Conservation (phyloP, 2,797 vertebrate genomes). For the Sebastes matsubarae region DNA sequence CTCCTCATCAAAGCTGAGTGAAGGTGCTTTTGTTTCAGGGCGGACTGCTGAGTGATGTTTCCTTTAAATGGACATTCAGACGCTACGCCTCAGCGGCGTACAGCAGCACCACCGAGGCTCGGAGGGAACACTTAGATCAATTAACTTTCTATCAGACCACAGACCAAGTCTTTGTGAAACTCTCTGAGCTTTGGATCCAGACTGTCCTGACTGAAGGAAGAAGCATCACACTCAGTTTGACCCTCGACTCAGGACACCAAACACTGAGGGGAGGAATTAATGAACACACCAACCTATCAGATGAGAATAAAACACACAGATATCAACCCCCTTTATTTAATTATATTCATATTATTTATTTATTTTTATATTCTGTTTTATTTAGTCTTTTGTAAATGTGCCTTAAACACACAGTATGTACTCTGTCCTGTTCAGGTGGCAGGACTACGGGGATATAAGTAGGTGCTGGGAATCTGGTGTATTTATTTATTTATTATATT, state of each 20-base stretch:
- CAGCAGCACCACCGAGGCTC: not conserved
- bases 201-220: not conserved
- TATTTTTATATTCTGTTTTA: too few relatives aligned
- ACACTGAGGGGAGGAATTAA: not conserved
- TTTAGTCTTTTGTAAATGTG: too few relatives aligned
- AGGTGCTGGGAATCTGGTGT: too few relatives aligned
- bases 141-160: slow-evolving; percentile 24
- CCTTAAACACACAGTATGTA: too few relatives aligned
- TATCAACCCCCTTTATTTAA: too few relatives aligned
- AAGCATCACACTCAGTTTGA: not conserved
- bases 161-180: not conserved
- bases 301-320: not conserved
- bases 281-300: not conserved
- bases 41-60: not conserved
- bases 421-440: too few relatives aligned
- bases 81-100: not conserved
- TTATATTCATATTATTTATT: too few relatives aligned
- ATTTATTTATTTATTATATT: too few relatives aligned
- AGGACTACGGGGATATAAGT: too few relatives aligned
- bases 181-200: not conserved
- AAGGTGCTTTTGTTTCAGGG: slow-evolving; percentile 25
- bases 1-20: slow-evolving; percentile 33
- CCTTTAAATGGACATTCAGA: slow-evolving; percentile 27
- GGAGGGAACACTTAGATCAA: not conserved
- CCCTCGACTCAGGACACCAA: not conserved